phyloP scores from a whole-genome alignment of 2,797 vertebrate species.

The Spatula versicolor region DNA sequence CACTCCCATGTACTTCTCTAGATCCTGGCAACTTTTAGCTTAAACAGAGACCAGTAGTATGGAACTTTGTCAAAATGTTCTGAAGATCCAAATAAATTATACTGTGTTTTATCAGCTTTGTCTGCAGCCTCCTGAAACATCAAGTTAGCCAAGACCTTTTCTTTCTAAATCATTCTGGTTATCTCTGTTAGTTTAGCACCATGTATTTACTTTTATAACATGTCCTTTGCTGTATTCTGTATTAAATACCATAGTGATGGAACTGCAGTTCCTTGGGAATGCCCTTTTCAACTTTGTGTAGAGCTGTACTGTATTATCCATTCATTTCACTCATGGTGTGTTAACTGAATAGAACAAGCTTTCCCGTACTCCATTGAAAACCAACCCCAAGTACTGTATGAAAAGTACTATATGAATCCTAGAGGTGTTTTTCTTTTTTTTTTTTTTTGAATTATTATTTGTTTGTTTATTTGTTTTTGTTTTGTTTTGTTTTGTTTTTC shows the following conservation, averaged over 20 bases:
- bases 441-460: too few species aligned
- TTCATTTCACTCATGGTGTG: constrained; percentile 53
- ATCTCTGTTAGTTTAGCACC: constrained; percentile 75
- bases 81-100: constrained; percentile 71
- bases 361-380: constrained; percentile 13
- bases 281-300: constrained; percentile 73
- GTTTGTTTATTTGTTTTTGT: not conserved
- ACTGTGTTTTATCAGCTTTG: constrained; percentile 61
- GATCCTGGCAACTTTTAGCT: constrained; percentile 65
- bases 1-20: constrained; percentile 55
- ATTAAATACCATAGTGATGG: constrained; percentile 66
- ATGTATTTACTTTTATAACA: constrained; percentile 70
- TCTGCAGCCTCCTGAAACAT: constrained; percentile 61
- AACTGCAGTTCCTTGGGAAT: constrained; percentile 53
- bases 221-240: constrained; percentile 55
- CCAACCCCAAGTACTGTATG: constrained; percentile 21
- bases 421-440: not conserved
- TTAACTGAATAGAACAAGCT: constrained; percentile 37
- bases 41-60: constrained; percentile 70
- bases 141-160: constrained; percentile 73
- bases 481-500: too few species aligned
- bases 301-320: constrained; percentile 49
- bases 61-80: constrained; percentile 71
- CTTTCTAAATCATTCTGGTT: constrained; percentile 75
- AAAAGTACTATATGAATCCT: constrained; percentile 32